phyloP scores from a whole-genome alignment of 2,888 invertebrate species.

The Cheilosia vernalis region DNA sequence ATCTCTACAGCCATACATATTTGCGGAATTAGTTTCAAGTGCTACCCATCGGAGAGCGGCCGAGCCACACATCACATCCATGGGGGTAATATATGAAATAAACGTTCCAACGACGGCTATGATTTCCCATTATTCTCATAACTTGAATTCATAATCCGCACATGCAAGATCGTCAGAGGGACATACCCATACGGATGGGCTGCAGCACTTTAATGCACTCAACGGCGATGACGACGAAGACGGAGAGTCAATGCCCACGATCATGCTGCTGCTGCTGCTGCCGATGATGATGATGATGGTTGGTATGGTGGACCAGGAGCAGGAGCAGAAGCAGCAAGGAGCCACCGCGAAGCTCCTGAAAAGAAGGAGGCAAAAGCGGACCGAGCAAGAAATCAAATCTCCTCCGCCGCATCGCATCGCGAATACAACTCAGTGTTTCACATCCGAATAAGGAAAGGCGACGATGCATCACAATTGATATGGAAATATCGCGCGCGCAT shows the following conservation, averaged over 20 bases:
- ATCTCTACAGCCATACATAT: constrained; percentile 59
- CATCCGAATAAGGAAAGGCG: constrained; percentile 63
- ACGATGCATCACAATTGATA: constrained; percentile 74
- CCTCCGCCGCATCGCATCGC: constrained; percentile 31
- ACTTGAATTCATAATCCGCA: constrained; percentile 75
- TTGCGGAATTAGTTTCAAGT: constrained; percentile 74
- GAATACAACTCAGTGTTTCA: constrained; percentile 18
- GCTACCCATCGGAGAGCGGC: constrained; percentile 64
- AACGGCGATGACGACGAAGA: constrained; percentile 28
- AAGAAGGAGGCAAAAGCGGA: constrained; percentile 33
- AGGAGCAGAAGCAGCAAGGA: constrained; percentile 47
- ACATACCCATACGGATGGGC: constrained; percentile 14
- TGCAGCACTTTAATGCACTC: constrained; percentile 51
- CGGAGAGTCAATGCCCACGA: constrained; percentile 62
- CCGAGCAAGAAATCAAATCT: constrained; percentile 64
- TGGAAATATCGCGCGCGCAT: constrained; percentile 70
- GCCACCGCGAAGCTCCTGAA: constrained; percentile 47
- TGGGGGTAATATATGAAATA: constrained; percentile 73
- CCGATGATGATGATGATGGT: constrained; percentile 22
- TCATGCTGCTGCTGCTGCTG: constrained; percentile 16
- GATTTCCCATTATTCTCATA: constrained; percentile 75
- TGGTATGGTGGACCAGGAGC: constrained; percentile 44
- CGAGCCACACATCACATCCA: constrained; percentile 68
- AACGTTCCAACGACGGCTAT: constrained; percentile 73
- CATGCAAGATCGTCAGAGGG: constrained; percentile 48